Evolutionary conservation across 2,888 invertebrate genomes (phyloP), one percentile per base, ranked within the genome.

Genomic region (Conomelus anceps): DNA sequence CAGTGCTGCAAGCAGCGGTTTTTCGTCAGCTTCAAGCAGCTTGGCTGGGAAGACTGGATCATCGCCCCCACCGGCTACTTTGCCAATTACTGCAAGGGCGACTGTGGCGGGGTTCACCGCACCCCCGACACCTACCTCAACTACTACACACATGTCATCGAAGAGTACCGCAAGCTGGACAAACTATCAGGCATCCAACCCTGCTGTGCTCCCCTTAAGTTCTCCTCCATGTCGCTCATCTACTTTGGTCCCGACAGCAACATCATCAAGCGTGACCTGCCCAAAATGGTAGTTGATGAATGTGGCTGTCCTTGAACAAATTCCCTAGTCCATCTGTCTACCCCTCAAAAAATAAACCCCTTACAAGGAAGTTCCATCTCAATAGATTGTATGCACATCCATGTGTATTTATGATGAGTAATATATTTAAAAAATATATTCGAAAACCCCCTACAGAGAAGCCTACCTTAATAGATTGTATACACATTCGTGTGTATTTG

Each of bases 41-140:
- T 98, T 88, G 98, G 98, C 92, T 98, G 98, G 98, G 97, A 98
- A 94, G 98, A 98, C 94, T 98, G 98, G 98, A 98, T 98, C 93
- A 97, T 98, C 92, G 97, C 97, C 91, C 97, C 97, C 26, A 95
- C 96, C 92, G 98, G 98, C 92, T 98, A 98, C 94, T 97, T 97
- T 94, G 98, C 98, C 90, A 98, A 98, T 94, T 98, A 98, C 94
- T 98, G 98, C 94, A 96, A 97, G 92, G 98, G 98, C 91, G 97
- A 97, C 93, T 98, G 98, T 94, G 95, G 95, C 23, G 96, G 96
- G 85, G 94, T 95, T 11, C 96, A 96, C 92, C 95, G 97, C 90
- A 96, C 97, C 87, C 97, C 97, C 26, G 97, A 97, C 93, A 96
- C 97, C 90, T 97, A 96, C 94, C 96, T 96, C 93, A 97, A 96